A percentile compares a stretch with the other conserved stretches of the same genome.
Conservation (phyloP, 2,888 invertebrate genomes). For the Thalpophila matura region DNA sequence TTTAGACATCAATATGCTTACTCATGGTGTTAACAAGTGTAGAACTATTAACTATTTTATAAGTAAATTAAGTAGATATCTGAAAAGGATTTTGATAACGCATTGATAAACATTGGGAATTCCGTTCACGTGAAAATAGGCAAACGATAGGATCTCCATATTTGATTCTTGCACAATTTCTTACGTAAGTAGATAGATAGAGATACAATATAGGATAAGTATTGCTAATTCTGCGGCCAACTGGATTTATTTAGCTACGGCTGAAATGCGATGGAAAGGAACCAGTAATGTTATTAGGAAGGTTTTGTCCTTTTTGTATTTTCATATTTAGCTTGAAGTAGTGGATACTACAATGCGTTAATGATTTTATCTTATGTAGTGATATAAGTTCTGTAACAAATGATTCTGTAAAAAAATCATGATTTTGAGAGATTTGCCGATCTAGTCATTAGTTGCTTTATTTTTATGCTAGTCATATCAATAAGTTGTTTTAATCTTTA, state of each 20-base stretch:
- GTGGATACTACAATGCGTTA: slow-evolving; percentile 17
- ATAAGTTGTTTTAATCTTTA: slow-evolving; percentile 27
- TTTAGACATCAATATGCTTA: slow-evolving; percentile 78
- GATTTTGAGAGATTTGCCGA: not conserved
- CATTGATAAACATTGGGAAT: slow-evolving; percentile 58
- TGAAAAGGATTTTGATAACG: slow-evolving; percentile 77
- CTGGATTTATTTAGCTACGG: slow-evolving; percentile 52
- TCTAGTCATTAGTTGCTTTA: slow-evolving; percentile 27
- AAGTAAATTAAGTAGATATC: slow-evolving; percentile 79
- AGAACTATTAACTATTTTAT: slow-evolving; percentile 79
- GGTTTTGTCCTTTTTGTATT: slow-evolving; percentile 47
- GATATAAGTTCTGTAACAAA: not conserved
- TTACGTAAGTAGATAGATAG: slow-evolving; percentile 85
- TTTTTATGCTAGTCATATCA: slow-evolving; percentile 23
- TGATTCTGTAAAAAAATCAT: not conserved
- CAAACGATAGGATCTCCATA: slow-evolving; percentile 59
- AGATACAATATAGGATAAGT: slow-evolving; percentile 76
- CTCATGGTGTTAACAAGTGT: slow-evolving; percentile 72
- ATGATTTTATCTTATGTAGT: slow-evolving; percentile 4
- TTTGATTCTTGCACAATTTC: slow-evolving; percentile 86
- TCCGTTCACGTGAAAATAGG: slow-evolving; percentile 60
- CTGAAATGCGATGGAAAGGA: slow-evolving; percentile 21
- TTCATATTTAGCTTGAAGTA: slow-evolving; percentile 44
- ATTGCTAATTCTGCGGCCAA: slow-evolving; percentile 72
- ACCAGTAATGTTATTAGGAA: slow-evolving; percentile 25